Evolutionary conservation across 2,797 vertebrate species (phyloP), one percentile per base, ranked within the genome.

Genomic region (Alca torda): DNA sequence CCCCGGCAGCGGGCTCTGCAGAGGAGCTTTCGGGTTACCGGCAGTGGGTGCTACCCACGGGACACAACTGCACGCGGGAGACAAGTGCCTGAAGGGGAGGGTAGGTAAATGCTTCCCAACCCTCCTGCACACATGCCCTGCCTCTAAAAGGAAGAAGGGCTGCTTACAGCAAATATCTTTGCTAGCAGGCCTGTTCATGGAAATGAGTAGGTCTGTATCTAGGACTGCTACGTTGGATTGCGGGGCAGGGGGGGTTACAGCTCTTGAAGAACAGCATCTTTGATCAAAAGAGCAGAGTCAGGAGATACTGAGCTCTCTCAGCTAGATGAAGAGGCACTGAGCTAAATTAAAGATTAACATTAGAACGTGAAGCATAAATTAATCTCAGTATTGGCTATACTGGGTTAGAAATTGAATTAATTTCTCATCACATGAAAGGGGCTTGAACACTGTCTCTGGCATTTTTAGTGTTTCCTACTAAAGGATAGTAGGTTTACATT

Each of bases 291-390:
- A 89, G 56, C 39, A 65, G 15, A 74, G 86, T 61, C 74, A n/a
- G 70, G 56, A 85, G 68, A 56, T 18, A 28, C 28, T n/a, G 19
- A 67, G 70, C 39, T 51, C 41, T 70, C 88, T 57, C 35, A 79
- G 45, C 61, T 30, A 84, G 33, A 53, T 33, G 25, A 94, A 81
- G 64, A 78, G 31, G 46, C 51, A 64, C 1, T 53, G 45, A 59
- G 16, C 37, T 74, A 57, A 74, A 87, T 89, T 33, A 85, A 91
- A 95, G 60, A 68, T 45, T 63, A 67, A 86, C 81, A 41, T 57
- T 82, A 65, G 77, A 94, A 87, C 46, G 1, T 64, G 41, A 73
- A 81, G 65, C 33, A 82, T 59, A 82, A 94, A 88, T 84, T 84
- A 75, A 69, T 82, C 53, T 86, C 33, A 28, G 16, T 72, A 28